These are phyloP conservation scores for Oryzias celebensis DNA, from an alignment of 2,113 vertebrate genomes.

Conservation along the genomic window DNA sequence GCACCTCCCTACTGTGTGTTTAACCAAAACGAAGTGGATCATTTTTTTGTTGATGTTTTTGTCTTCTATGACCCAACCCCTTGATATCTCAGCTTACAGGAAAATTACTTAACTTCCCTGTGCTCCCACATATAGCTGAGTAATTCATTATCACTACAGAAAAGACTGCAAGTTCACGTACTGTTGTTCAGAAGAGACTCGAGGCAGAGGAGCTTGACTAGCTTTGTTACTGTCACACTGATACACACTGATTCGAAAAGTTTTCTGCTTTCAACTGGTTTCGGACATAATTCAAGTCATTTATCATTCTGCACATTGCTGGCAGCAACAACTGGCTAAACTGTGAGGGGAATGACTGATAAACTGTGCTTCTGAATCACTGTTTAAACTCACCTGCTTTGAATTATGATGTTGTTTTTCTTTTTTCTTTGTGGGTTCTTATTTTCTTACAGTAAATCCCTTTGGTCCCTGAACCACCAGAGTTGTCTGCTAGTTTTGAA, in stretches of 20 bases:
- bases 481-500: too few relatives aligned
- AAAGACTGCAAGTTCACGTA: not conserved
- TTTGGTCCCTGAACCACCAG: too few relatives aligned
- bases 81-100: constrained; percentile 13
- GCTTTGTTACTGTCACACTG: constrained; percentile 1
- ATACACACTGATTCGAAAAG: constrained; percentile 3
- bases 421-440: not conserved
- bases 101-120: constrained; percentile 11
- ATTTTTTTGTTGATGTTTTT: constrained; percentile 25
- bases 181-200: not conserved
- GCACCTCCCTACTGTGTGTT: constrained; percentile 41
- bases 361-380: constrained; percentile 18
- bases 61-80: constrained; percentile 32
- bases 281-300: constrained; percentile 18
- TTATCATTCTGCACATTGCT: constrained; percentile 32
- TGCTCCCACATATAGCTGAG: constrained; percentile 2
- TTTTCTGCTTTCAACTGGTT: constrained; percentile 6
- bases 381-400: constrained; percentile 3
- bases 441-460: not conserved
- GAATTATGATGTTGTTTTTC: constrained; percentile 5
- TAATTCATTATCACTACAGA: not conserved
- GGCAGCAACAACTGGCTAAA: constrained; percentile 43
- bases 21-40: constrained; percentile 22
- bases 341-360: constrained; percentile 1
- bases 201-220: not conserved